Evolutionary conservation across 2,113 vertebrate species (phyloP).

Genomic region (Nycticorax nycticorax): DNA sequence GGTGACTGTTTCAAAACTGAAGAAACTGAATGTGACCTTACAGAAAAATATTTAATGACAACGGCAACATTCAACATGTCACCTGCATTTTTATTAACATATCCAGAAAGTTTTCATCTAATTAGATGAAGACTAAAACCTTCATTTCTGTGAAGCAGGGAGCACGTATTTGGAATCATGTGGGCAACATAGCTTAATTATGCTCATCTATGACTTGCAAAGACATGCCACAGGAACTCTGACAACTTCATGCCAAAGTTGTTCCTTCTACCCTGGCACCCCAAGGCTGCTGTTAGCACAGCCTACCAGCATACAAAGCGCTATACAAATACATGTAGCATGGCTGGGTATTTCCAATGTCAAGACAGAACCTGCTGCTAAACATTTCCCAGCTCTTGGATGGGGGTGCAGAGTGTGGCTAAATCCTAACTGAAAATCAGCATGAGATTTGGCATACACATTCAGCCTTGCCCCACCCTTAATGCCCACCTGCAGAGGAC

Average conservation of each 20-base stretch:
- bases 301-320: not conserved
- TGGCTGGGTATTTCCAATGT: not conserved
- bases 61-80: not conserved
- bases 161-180: not conserved
- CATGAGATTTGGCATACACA: not conserved
- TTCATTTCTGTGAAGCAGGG: not conserved
- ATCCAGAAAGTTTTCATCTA: not conserved
- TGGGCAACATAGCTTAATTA: not conserved
- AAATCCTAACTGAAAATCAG: not conserved
- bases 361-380: not conserved
- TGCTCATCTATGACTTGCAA: not conserved
- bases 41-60: not conserved
- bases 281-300: not conserved
- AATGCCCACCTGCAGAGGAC: rapidly evolving
- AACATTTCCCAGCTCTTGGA: not conserved
- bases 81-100: not conserved
- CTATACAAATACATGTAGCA: rapidly evolving
- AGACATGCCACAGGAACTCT: not conserved
- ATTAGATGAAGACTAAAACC: rapidly evolving
- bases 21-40: not conserved
- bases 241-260: not conserved
- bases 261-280: not conserved
- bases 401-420: not conserved
- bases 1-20: not conserved
- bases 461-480: not conserved